Evolutionary conservation across 2,888 invertebrate genomes (phyloP).

Genomic region (Meta bourneti): DNA sequence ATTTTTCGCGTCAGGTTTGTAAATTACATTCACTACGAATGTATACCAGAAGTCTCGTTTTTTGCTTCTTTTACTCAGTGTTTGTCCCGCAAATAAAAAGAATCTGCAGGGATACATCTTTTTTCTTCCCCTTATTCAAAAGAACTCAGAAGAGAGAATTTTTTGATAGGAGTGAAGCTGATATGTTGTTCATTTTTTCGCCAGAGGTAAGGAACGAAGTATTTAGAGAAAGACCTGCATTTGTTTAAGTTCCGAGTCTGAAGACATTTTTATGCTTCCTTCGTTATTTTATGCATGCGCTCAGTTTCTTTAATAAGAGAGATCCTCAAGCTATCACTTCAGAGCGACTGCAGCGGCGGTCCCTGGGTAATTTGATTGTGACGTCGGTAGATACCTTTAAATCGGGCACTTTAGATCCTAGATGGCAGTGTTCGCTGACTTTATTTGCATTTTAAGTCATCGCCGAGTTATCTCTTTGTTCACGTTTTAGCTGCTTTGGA

Average conservation of each 20-base stretch:
- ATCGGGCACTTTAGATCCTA: background rate
- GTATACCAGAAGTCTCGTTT: background rate
- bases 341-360: background rate
- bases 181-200: background rate
- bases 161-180: background rate
- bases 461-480: background rate
- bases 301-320: background rate
- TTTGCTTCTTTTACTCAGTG: background rate
- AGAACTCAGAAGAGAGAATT: background rate
- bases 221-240: background rate
- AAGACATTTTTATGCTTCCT: background rate
- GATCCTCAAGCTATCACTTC: background rate
- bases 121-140: background rate
- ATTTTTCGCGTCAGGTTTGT: conserved; percentile 25
- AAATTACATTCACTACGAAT: conserved; percentile 16
- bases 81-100: background rate
- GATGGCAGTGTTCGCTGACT: background rate
- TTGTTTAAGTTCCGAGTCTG: background rate
- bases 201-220: background rate
- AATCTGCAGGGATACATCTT: background rate
- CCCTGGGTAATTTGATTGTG: background rate
- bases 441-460: background rate
- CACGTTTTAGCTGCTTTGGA: background rate
- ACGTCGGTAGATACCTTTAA: background rate
- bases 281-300: background rate